Evolutionary conservation across 2,113 vertebrate genomes (phyloP).

Genomic region (Siniperca knerii): DNA sequence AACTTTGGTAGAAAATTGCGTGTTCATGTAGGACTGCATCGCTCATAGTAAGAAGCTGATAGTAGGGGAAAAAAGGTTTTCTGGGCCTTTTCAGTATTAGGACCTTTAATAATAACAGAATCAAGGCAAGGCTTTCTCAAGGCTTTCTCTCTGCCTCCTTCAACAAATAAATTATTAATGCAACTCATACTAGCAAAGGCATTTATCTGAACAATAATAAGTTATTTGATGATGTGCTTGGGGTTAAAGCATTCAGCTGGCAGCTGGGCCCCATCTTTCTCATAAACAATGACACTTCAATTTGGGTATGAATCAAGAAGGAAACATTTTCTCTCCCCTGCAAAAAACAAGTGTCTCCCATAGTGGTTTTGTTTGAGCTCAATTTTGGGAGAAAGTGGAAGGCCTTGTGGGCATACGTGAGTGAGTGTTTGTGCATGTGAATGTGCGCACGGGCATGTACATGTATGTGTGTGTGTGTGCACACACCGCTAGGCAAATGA

Average conservation of each 20-base stretch:
- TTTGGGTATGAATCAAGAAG: slow-evolving; percentile 57
- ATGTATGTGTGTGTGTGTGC: slow-evolving; percentile 6
- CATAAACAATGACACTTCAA: slow-evolving; percentile 67
- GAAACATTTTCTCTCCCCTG: slow-evolving; percentile 59
- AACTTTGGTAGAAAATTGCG: neutral
- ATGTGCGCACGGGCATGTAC: neutral
- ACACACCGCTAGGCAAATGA: slow-evolving; percentile 68
- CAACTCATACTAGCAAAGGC: slow-evolving; percentile 22
- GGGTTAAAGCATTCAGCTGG: slow-evolving; percentile 57
- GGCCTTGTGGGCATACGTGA: slow-evolving; percentile 46
- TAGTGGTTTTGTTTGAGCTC: slow-evolving; percentile 62
- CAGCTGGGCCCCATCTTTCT: slow-evolving; percentile 35
- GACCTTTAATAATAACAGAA: slow-evolving; percentile 29
- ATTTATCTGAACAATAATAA: slow-evolving; percentile 60
- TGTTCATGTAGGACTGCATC: neutral
- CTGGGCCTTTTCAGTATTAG: slow-evolving; percentile 3
- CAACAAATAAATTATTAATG: slow-evolving; percentile 55
- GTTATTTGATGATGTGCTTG: slow-evolving; percentile 55
- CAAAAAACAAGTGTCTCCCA: slow-evolving; percentile 56
- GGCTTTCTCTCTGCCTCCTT: slow-evolving; percentile 24
- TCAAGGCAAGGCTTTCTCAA: slow-evolving; percentile 3
- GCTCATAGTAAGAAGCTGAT: neutral
- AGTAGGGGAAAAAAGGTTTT: neutral
- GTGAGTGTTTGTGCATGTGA: slow-evolving; percentile 21
- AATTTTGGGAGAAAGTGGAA: slow-evolving; percentile 63